Evolutionary conservation across 64 coral and sea anemone species (phyloP).

Genomic region (Montipora cactus): DNA sequence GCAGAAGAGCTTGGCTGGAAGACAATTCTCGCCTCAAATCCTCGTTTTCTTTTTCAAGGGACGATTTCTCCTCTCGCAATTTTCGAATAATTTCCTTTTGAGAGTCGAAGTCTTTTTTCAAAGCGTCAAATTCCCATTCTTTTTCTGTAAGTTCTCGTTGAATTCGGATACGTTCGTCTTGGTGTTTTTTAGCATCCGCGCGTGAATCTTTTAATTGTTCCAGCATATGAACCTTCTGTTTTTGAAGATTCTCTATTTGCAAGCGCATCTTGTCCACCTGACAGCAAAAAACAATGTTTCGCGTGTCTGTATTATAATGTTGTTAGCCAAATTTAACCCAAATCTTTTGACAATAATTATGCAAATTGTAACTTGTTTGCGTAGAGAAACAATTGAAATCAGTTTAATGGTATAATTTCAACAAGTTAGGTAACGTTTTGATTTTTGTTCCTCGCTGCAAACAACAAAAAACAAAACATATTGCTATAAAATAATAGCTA

Average conservation of each 20-base stretch:
- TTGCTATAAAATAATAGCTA: not conserved
- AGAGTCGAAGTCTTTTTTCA: slow-evolving; percentile 74
- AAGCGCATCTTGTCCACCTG: slow-evolving; percentile 90
- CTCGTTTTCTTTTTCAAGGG: slow-evolving; percentile 76
- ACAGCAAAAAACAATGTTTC: slow-evolving; percentile 8
- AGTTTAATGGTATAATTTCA: slow-evolving; percentile 7
- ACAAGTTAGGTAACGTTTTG: slow-evolving; percentile 2
- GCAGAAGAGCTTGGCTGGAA: slow-evolving; percentile 76
- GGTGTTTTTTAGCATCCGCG: slow-evolving; percentile 78
- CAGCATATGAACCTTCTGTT: slow-evolving; percentile 86
- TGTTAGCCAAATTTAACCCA: not conserved
- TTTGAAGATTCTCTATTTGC: slow-evolving; percentile 93
- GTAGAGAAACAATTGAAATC: not conserved
- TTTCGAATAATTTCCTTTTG: slow-evolving; percentile 77
- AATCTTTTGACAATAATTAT: slow-evolving; percentile 5
- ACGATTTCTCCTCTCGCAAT: slow-evolving; percentile 81
- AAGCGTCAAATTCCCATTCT: slow-evolving; percentile 84
- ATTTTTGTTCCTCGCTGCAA: not conserved
- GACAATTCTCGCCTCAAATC: slow-evolving; percentile 78
- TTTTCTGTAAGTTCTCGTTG: slow-evolving; percentile 93
- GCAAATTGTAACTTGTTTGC: slow-evolving; percentile 9
- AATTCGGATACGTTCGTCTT: slow-evolving; percentile 76
- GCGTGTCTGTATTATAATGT: slow-evolving; percentile 4
- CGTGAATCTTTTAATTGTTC: slow-evolving; percentile 91
- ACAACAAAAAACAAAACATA: not conserved